Evolutionary conservation across 2,888 invertebrate genomes (phyloP), one percentile per base, ranked within the genome.

Genomic region (Tenodera sinensis): DNA sequence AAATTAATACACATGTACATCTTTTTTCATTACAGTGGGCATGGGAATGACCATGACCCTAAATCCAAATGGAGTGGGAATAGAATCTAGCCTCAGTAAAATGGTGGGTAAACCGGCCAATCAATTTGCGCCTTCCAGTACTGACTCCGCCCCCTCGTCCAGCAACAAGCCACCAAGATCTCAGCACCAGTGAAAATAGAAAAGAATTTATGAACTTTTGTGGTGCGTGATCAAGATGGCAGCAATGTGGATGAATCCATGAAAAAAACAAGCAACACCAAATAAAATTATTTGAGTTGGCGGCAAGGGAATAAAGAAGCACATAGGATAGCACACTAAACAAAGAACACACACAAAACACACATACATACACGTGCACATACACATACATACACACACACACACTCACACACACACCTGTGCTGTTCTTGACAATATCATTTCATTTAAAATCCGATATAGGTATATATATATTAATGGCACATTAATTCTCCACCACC

Each of bases 21-120:
- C 0, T 82, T 14, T 25, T 89, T 7, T 88, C 88, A 91, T 91
- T 89, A 91, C 92, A 90, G 91, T 92, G 91, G 89, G 91, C 90
- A 94, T 95, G 93, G 96, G 96, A 92, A 93, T 96, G 91, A 94
- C 96, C 90, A 95, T 96, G 90, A 95, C 95, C 90, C 94, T 96
- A 90, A 95, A 96, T 91, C 96, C 96, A 89, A 96, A 96, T 93
- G 96, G 96, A 90, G 94, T 94, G 91, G 94, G 94, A 91, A 94
- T 96, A 90, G 96, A 96, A 91, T 94, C 95, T 93, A 95, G 95
- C 92, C 95, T 95, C 91, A 92, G 93, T 91, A 93, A 92, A 88
- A 95, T 95, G 94, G 94, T 95, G 94, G 95, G 90, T 84, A 90
- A 90, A 47, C 89, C 91, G 71, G 90, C 90, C 90, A 89, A 88